These are phyloP conservation scores for Phylloscopus collybita DNA, from an alignment of 2,797 vertebrate species.

Conservation along the genomic window DNA sequence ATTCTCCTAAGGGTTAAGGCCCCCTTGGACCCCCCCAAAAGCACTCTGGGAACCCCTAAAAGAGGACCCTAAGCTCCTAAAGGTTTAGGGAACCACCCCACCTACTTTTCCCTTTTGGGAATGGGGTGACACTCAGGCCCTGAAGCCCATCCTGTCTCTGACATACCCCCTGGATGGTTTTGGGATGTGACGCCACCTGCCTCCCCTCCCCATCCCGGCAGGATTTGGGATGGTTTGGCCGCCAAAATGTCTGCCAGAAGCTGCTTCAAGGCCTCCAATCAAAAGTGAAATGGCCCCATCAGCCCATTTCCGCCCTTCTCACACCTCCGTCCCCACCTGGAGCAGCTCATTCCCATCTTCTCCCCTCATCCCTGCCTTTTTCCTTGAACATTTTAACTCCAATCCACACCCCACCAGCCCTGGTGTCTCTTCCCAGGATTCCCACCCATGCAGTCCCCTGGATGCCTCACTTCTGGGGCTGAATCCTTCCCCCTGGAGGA, in stretches of 20 bases:
- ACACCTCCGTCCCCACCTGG: accelerated
- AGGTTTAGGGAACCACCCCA: neutral
- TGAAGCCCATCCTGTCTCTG: neutral
- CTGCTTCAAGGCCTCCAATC: neutral
- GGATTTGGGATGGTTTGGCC: neutral
- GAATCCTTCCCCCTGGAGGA: neutral
- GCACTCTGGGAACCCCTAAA: neutral
- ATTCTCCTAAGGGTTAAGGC: neutral
- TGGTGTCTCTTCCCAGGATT: neutral
- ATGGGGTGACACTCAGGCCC: neutral
- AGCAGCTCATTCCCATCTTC: neutral
- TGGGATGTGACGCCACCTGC: neutral
- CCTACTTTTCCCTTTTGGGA: neutral
- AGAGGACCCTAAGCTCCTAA: neutral
- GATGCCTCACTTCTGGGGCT: neutral
- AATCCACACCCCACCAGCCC: neutral
- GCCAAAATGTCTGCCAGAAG: neutral
- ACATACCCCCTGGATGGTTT: neutral
- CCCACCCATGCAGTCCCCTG: neutral
- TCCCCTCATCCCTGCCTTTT: neutral
- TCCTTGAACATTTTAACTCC: neutral
- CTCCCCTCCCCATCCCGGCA: too few relatives aligned
- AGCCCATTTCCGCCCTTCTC: neutral
- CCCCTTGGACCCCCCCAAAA: neutral
- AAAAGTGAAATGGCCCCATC: accelerated